A percentile compares a stretch with the other conserved stretches of the same genome.
These are phyloP conservation scores for Tanypteryx hageni DNA, from an alignment of 2,888 invertebrate genomes.

Conservation along the genomic window DNA sequence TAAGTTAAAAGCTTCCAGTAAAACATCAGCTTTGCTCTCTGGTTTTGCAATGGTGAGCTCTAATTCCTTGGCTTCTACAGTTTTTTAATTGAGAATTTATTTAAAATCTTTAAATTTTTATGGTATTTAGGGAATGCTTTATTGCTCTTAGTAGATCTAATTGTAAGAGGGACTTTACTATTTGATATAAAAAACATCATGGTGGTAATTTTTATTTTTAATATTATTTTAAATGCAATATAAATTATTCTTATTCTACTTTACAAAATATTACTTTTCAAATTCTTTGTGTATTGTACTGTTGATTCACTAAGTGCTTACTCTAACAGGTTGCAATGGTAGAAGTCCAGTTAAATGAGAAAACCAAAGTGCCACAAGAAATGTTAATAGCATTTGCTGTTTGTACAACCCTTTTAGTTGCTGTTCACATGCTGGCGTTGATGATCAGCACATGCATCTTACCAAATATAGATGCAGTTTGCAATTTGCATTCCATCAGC, in stretches of 20 bases:
- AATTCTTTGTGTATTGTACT: background rate
- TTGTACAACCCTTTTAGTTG: slow-evolving; percentile 95
- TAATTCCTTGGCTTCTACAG: background rate
- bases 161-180: no score
- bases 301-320: background rate
- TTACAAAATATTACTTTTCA: background rate
- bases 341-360: slow-evolving; percentile 91
- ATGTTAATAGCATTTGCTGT: slow-evolving; percentile 95
- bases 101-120: no score
- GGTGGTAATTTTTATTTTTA: background rate
- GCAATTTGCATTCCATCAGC: slow-evolving; percentile 91
- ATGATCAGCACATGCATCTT: slow-evolving; percentile 99
- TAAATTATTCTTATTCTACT: background rate
- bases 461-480: slow-evolving; percentile 98
- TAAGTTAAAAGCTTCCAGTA: slow-evolving; percentile 98
- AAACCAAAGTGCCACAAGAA: slow-evolving; percentile 85
- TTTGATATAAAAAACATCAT: background rate
- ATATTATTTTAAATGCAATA: background rate
- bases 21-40: slow-evolving; percentile 96
- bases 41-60: slow-evolving; percentile 96
- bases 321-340: slow-evolving; percentile 93
- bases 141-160: no score
- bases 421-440: slow-evolving; percentile 97
- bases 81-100: no score
- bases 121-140: no score